Base-by-base conservation (phyloP, 1,140 invertebrate genomes). In the Drosophila sechellia region DNA sequence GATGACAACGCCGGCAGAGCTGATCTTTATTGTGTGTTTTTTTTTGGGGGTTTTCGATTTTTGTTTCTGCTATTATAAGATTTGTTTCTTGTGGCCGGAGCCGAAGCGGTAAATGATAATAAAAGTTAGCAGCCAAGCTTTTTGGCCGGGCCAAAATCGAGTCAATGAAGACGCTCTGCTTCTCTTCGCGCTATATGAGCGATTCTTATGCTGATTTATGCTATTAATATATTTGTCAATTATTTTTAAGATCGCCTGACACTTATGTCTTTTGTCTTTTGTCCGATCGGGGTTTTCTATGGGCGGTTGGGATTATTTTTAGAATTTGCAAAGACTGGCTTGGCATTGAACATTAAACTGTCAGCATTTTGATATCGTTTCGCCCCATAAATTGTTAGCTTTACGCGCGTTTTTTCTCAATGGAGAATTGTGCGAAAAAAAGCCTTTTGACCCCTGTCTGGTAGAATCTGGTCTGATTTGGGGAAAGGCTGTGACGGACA, bases 201-300 rank as follows among this genome's bases (percentile, higher is more conserved):
- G 59, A 83, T 79, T 86, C 79, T 79, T 79, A 86, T 86, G 86
- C 84, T 89, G 83, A 86, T 86, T 86, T 87, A 89, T 89, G 80
- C 79, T 89, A 77, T 89, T 89, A 89, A 89, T 90, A 90, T 80
- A 84, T 89, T 89, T 89, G 84, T 89, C 85, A 89, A 84, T 84
- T 89, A 89, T 87, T 84, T 87, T 87, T 77, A 84, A 48, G 66
- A 79, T 72, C 57, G 84, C 78, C 64, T 56, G 71, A 72, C 64
- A 77, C 69, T 50, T 52, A 71, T 80, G 60, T 75, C 84, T 89
- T 75, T 89, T 89, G 84, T 89, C 55, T n/a, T 75, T 89, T 89
- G 84, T 89, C 55, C n/a, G 6, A 31, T 37, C 20, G 4, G 2
- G 13, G n/a, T 20, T 69, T 70, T 78, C 59, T 31, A 63, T 72